Evolutionary conservation across 2,113 vertebrate genomes (phyloP).

Genomic region (Pygoscelis adeliae): DNA sequence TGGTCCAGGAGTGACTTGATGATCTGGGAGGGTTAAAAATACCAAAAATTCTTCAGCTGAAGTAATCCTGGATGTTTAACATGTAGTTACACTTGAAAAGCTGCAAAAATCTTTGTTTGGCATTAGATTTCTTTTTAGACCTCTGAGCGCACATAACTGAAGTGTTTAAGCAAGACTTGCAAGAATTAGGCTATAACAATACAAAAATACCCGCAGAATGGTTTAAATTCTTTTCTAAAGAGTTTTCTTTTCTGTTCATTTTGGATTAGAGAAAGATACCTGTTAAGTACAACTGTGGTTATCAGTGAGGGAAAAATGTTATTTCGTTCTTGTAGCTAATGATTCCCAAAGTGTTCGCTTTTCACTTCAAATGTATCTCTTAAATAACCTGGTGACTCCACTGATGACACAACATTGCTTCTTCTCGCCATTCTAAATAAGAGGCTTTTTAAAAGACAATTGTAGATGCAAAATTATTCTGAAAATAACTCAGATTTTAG

Average conservation of each 20-base stretch:
- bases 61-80: background rate
- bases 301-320: background rate
- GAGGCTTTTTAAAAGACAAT: background rate
- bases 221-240: background rate
- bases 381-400: background rate
- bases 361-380: background rate
- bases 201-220: background rate
- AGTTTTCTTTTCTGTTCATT: background rate
- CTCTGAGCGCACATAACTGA: fast-evolving
- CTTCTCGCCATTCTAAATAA: background rate
- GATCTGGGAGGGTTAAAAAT: background rate
- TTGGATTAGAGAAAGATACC: background rate
- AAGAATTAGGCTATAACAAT: background rate
- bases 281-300: background rate
- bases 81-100: background rate
- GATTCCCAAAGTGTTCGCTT: background rate
- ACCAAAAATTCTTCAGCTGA: background rate
- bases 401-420: background rate
- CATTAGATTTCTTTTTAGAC: background rate
- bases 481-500: background rate
- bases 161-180: background rate
- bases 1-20: background rate
- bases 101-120: background rate
- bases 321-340: background rate
- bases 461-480: background rate